Conservation (phyloP, 2,797 vertebrate genomes). For the Peromyscus attwateri region DNA sequence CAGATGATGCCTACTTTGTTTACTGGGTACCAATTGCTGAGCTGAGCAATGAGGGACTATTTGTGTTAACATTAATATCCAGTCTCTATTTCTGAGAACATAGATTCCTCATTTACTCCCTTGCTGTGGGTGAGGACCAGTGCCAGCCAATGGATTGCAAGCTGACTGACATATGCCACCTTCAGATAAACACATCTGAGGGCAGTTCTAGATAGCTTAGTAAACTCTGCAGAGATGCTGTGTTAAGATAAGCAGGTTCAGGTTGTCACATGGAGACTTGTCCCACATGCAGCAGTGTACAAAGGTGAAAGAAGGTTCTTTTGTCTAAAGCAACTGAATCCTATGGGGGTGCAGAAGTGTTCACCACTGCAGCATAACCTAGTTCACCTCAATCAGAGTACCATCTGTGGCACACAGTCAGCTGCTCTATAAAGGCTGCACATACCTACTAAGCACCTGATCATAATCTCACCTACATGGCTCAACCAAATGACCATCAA, state of each 20-base stretch:
- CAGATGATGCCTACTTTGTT: not conserved
- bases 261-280: not conserved
- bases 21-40: not conserved
- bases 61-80: not conserved
- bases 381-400: not conserved
- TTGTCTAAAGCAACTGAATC: constrained; percentile 39
- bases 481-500: constrained; percentile 17
- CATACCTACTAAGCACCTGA: not conserved
- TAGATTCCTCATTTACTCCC: not conserved
- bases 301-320: constrained; percentile 3
- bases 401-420: constrained; percentile 5
- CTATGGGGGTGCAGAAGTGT: not conserved
- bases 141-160: not conserved
- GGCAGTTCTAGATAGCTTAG: not conserved
- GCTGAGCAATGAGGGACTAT: not conserved
- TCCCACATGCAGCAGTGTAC: not conserved
- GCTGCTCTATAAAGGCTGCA: not conserved
- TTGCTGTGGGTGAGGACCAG: not conserved
- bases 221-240: not conserved
- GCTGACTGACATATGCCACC: not conserved
- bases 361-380: constrained; percentile 15
- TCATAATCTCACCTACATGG: constrained; percentile 18
- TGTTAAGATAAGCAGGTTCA: not conserved
- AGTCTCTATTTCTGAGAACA: not conserved
- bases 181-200: not conserved